Percentiles rank a stretch among this genome's conserved stretches.
These are phyloP conservation scores for Cryptoprocta ferox DNA, from an alignment of 2,797 vertebrate species.

Conservation along the genomic window DNA sequence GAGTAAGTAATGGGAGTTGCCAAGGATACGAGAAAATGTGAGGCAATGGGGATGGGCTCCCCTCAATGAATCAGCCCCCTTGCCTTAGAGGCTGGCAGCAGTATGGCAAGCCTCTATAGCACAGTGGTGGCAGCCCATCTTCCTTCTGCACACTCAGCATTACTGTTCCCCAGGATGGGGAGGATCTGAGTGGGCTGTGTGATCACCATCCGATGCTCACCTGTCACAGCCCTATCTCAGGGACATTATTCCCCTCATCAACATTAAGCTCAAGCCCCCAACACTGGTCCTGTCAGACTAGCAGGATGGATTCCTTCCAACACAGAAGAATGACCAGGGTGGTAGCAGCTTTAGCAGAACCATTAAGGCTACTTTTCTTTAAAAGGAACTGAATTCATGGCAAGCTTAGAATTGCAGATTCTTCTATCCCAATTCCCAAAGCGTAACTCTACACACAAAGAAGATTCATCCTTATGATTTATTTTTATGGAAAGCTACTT, in stretches of 20 bases:
- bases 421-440: not conserved
- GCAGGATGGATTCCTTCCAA: not conserved
- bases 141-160: not conserved
- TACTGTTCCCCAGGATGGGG: not conserved
- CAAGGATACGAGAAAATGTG: not conserved
- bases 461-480: not conserved
- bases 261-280: not conserved
- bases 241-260: not conserved
- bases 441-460: not conserved
- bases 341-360: not conserved
- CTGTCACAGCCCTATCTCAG: not conserved
- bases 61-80: not conserved
- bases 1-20: not conserved
- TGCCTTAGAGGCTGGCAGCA: not conserved
- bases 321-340: not conserved
- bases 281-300: not conserved
- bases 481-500: not conserved
- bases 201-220: not conserved
- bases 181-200: not conserved
- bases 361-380: not conserved
- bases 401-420: not conserved
- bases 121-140: not conserved
- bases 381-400: not conserved
- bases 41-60: not conserved
- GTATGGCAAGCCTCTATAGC: not conserved